A percentile compares a stretch with the other conserved stretches of the same genome.
phyloP scores from a whole-genome alignment of 2,113 vertebrate species.

The Pholis gunnellus region DNA sequence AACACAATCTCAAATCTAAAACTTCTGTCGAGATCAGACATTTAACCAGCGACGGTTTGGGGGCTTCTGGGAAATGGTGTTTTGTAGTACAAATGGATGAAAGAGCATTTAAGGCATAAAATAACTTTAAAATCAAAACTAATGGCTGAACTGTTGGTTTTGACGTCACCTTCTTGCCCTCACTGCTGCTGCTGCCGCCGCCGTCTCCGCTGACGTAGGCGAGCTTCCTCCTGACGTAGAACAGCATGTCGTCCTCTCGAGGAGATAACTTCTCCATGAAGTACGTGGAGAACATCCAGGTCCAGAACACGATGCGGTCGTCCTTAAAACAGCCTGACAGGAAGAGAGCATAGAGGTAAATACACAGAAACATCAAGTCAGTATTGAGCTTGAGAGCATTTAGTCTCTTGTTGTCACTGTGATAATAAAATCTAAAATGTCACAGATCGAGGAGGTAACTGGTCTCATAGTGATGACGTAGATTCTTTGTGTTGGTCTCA shows the following conservation, averaged over 20 bases:
- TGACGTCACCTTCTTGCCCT: conserved; percentile 83
- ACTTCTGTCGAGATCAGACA: no score
- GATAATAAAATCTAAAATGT: no score
- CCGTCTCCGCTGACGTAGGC: conserved; percentile 74
- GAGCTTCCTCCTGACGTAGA: conserved; percentile 93
- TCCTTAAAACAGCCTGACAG: conserved; percentile 94
- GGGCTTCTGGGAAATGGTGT: no score
- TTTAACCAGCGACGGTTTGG: no score
- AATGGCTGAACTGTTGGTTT: no score
- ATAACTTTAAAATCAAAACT: no score
- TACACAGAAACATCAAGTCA: no score
- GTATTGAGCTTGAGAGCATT: no score
- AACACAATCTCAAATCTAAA: not conserved
- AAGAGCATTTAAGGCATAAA: no score
- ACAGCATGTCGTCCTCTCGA: conserved; percentile 96
- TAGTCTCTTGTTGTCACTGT: no score
- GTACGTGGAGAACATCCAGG: conserved; percentile 99
- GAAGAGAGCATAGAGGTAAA: not conserved
- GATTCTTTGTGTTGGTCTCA: not conserved
- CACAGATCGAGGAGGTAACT: no score
- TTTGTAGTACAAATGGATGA: no score
- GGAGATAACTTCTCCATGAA: conserved; percentile 97
- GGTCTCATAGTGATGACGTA: not conserved
- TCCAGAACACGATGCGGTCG: conserved; percentile 99
- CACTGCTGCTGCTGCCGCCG: conserved; percentile 22